phyloP scores from a whole-genome alignment of 2,888 invertebrate genomes.

The Morinoia aosen region DNA sequence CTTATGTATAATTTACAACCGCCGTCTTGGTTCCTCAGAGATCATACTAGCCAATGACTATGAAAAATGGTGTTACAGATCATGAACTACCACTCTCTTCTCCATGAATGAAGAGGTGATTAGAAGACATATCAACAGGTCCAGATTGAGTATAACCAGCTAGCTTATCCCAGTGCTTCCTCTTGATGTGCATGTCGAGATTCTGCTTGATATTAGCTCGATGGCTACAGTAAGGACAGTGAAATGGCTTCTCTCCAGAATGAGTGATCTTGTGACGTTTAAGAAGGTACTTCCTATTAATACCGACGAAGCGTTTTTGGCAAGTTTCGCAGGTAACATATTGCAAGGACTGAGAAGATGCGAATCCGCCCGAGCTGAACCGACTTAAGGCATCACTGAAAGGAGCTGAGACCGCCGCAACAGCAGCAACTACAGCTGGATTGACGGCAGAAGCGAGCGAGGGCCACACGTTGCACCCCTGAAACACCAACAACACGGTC shows the following conservation, averaged over 20 bases:
- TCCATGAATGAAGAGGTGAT: background rate
- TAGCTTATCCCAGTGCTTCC: slow-evolving; percentile 52
- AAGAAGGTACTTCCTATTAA: slow-evolving; percentile 66
- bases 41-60: background rate
- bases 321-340: slow-evolving; percentile 60
- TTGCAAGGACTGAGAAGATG: slow-evolving; percentile 41
- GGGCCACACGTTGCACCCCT: slow-evolving; percentile 61
- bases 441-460: slow-evolving; percentile 57
- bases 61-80: background rate
- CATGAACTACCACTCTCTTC: slow-evolving; percentile 34
- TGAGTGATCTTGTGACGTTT: slow-evolving; percentile 67
- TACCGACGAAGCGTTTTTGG: slow-evolving; percentile 65
- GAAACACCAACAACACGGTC: slow-evolving; percentile 66
- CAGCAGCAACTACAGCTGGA: slow-evolving; percentile 57
- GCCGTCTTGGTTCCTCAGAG: background rate
- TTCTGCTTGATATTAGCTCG: slow-evolving; percentile 66
- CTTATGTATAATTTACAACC: background rate
- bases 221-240: slow-evolving; percentile 66
- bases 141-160: background rate
- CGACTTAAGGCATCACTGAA: slow-evolving; percentile 15
- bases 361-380: background rate
- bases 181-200: slow-evolving; percentile 66
- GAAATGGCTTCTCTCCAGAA: slow-evolving; percentile 66
- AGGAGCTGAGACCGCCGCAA: slow-evolving; percentile 49
- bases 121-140: slow-evolving; percentile 26